A percentile compares a stretch with the other conserved stretches of the same genome.
Evolutionary conservation across 2,888 invertebrate genomes (phyloP).

Genomic region (Lepidocyrtinus sp.): DNA sequence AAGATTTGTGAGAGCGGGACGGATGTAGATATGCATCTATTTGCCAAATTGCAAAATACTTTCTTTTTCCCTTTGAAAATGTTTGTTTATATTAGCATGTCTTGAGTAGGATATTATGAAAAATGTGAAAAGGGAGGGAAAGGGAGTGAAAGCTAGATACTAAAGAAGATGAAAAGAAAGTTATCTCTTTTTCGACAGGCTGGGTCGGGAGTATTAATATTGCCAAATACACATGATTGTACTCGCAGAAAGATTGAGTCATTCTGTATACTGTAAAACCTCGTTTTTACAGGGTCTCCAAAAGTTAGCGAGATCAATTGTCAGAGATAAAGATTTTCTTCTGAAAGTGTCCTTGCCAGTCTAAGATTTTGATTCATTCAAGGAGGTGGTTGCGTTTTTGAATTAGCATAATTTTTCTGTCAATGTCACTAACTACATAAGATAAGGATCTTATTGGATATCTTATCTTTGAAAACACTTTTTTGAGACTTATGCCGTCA

Average conservation of each 20-base stretch:
- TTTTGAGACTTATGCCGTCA: too few species aligned
- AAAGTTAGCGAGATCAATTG: too few species aligned
- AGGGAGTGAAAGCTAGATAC: constrained; percentile 32
- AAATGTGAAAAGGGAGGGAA: constrained; percentile 22
- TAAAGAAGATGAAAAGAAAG: constrained; percentile 40
- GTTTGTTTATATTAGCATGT: constrained; percentile 40
- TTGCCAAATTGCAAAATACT: constrained; percentile 7
- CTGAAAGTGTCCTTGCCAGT: too few species aligned
- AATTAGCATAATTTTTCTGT: too few species aligned
- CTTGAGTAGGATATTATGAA: constrained; percentile 23
- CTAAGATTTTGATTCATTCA: too few species aligned
- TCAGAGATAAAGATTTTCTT: too few species aligned
- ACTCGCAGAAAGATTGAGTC: not conserved
- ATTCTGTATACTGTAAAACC: not conserved
- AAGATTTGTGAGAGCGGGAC: too few species aligned
- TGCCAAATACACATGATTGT: not conserved
- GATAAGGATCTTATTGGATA: too few species aligned
- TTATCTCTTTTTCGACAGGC: constrained; percentile 43
- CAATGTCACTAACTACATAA: too few species aligned
- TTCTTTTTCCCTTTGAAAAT: not conserved
- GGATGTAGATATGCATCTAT: constrained; percentile 4
- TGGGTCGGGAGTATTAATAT: not conserved
- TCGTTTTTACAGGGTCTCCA: too few species aligned
- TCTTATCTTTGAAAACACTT: too few species aligned
- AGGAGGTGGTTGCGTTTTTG: too few species aligned